Evolutionary conservation across 2,888 invertebrate species (phyloP), one percentile per base, ranked within the genome.

Genomic region (Eudemis profundana): DNA sequence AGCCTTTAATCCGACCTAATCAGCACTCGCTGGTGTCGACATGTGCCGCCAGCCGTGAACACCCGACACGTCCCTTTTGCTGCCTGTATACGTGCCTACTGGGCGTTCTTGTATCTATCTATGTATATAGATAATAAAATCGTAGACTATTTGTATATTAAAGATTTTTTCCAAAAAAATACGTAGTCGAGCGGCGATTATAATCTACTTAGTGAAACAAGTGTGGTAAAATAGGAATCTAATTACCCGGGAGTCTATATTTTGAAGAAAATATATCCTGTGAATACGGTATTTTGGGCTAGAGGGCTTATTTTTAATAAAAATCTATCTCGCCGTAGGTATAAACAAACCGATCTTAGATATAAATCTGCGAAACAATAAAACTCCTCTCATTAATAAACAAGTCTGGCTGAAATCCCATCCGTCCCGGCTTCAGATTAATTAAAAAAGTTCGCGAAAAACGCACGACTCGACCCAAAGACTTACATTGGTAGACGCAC

Each of bases 341-440:
- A 61, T 61, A 61, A 61, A 59, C 57, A 50, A 33, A 19, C 42
- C n/a, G 36, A 44, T 64, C 50, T 44, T 27, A 57, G 42, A 44
- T 44, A 61, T 64, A 57, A 64, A 64, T 57, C 57, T 59, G 44
- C 44, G 59, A 72, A 72, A 72, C 74, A 74, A 72, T 74, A 78
- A 76, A 77, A 78, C 69, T 71, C 70, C 70, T 76, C 73, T 80
- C 74, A 80, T 82, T 81, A 83, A 79, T 83, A 82, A 79, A 74
- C 70, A 73, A 68, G 73, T 74, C 74, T 74, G 78, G 79, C 77
- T 78, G 79, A 81, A 83, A 73, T 74, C 69, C 76, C 75, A 79
- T 83, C 78, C 83, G 78, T 83, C 78, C 83, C 82, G 74, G 78
- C 78, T 76, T 78, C 84, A 77, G 81, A 84, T 89, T 87, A 89